Evolutionary conservation across 2,113 vertebrate genomes (phyloP), one percentile per base, ranked within the genome.

Genomic region (Pseudorhombus dupliciocellatus): DNA sequence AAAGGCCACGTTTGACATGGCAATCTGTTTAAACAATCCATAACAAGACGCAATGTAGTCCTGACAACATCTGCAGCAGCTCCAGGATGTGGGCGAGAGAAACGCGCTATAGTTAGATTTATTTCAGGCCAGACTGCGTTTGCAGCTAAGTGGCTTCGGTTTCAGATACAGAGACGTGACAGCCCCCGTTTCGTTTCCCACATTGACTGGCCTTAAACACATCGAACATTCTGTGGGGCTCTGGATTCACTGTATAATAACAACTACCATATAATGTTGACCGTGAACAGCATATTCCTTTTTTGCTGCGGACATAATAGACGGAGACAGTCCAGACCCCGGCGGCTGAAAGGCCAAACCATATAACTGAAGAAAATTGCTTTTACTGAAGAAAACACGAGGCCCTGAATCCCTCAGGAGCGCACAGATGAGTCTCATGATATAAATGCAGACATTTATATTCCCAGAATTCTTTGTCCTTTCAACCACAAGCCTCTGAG

Each of bases 11-110:
- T 59, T 15, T 50, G 68, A 76, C 56, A n/a, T 14, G 25, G 26
- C 30, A 62, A 64, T 78, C 50, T 46, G 50, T 70, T 80, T 48
- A 63, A 63, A 70, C 66, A 78, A 68, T 80, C 66, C 76, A 53
- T 62, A 79, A 85, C 66, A 75, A 74, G 74, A 15, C 81, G 64
- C 70, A 59, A 50, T 63, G 48, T 31, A 54, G 50, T 69, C 71
- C 69, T 46, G 51, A 31, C 30, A 73, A 84, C 73, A 85, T 89
- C 73, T 86, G 81, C 72, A 68, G 60, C 72, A 57, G 60, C 78
- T 85, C 56, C 69, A 67, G 62, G 12, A 74, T 80, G 73, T 73
- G 71, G 78, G 56, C 51, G 61, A 15, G n/a, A 76, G 48, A 73
- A 66, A 56, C 37, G 37, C 59, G 28, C 60, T 57, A 56, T 34